Percentiles rank a stretch among this genome's conserved stretches.
These are phyloP conservation scores for Agrotis ipsilon DNA, from an alignment of 2,888 invertebrate genomes.

Conservation along the genomic window DNA sequence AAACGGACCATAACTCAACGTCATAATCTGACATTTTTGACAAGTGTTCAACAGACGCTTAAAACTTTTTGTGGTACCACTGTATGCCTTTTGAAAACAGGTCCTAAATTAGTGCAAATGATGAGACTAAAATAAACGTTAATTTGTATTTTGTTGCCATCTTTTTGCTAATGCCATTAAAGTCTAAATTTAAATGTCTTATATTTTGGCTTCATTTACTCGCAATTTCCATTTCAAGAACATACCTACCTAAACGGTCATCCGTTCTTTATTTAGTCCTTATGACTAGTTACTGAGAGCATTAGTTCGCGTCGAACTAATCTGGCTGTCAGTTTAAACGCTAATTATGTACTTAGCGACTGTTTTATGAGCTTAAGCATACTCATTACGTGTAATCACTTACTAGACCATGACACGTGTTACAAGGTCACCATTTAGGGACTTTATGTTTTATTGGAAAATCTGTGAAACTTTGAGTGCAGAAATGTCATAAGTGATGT, in stretches of 20 bases:
- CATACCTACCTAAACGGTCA: not conserved
- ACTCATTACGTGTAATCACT: conserved; percentile 20
- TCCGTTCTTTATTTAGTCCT: conserved; percentile 15
- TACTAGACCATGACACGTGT: conserved; percentile 5
- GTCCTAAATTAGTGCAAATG: conserved; percentile 35
- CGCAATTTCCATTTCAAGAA: not conserved
- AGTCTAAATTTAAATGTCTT: too few species aligned
- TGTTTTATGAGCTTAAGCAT: conserved; percentile 19
- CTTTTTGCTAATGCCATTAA: not conserved
- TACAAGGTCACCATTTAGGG: conserved; percentile 11
- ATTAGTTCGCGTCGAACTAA: conserved; percentile 33
- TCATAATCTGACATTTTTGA: too few species aligned
- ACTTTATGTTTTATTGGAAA: not conserved
- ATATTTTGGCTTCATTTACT: too few species aligned
- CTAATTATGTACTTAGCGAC: conserved; percentile 49
- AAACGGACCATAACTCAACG: too few species aligned
- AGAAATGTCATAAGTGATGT: not conserved
- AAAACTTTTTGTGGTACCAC: too few species aligned
- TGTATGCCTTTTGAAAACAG: not conserved
- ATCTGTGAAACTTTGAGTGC: not conserved
- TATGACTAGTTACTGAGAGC: conserved; percentile 39
- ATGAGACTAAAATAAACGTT: conserved; percentile 33
- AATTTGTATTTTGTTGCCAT: not conserved
- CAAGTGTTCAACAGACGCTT: too few species aligned
- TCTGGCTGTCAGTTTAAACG: conserved; percentile 41